These are phyloP conservation scores for Myopa tessellatipennis DNA, from an alignment of 2,888 invertebrate species.

Conservation along the genomic window DNA sequence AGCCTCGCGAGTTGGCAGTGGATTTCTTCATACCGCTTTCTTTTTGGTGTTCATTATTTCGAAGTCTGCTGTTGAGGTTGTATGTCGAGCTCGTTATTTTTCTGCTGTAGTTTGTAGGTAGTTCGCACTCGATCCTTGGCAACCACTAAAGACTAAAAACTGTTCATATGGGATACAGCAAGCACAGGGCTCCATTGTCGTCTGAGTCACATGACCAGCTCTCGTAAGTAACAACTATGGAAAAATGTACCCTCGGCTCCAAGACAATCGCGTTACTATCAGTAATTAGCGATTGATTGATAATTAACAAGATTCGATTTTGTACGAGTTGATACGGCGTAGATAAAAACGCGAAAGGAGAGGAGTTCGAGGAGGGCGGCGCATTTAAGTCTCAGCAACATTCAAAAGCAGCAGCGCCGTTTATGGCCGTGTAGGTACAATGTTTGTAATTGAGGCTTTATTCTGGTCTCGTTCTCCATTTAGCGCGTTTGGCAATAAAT, in stretches of 20 bases:
- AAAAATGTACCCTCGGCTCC: constrained; percentile 31
- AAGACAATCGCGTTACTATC: constrained; percentile 63
- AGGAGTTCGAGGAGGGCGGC: background rate
- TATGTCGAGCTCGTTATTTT: constrained; percentile 35
- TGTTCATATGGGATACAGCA: background rate
- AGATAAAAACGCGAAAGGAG: background rate
- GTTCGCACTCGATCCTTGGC: constrained; percentile 49
- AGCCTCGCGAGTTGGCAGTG: background rate
- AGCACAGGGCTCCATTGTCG: background rate
- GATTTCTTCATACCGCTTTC: constrained; percentile 15
- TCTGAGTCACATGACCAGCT: background rate
- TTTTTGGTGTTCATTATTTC: constrained; percentile 47
- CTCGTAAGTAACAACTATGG: background rate
- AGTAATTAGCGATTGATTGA: constrained; percentile 64
- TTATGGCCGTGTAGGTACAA: background rate
- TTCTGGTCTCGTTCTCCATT: constrained; percentile 43
- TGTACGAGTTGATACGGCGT: constrained; percentile 50
- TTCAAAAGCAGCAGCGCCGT: too few relatives aligned
- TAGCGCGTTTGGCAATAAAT: constrained; percentile 55
- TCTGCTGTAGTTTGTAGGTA: constrained; percentile 49
- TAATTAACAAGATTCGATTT: constrained; percentile 63
- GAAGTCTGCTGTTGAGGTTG: constrained; percentile 34
- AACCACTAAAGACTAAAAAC: background rate
- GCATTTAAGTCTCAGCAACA: too few relatives aligned
- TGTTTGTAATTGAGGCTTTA: constrained; percentile 42